Evolutionary conservation across 2,797 vertebrate species (phyloP), one percentile per base, ranked within the genome.

Genomic region (Acanthopagrus latus): DNA sequence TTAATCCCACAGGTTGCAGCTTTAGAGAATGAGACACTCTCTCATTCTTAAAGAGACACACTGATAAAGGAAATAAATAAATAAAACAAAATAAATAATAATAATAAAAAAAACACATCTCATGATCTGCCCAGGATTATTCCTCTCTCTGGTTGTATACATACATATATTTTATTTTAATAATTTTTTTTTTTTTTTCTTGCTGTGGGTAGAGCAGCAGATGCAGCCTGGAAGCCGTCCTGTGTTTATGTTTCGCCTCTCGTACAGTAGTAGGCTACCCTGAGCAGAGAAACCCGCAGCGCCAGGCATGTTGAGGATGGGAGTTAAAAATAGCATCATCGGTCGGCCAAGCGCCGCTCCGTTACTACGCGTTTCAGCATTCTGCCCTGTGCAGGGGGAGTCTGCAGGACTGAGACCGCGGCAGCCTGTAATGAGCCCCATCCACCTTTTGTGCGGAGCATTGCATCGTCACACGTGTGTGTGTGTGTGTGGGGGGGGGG

Each of bases 291-390:
- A 92, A 91, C 86, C 91, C 88, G 92, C 91, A 93, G 92, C 88
- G 87, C 76, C 89, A 89, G 88, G 88, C 91, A 84, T 85, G 88
- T 89, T 82, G 90, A 92, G 88, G 78, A 85, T 83, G 85, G 56
- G 90, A 91, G 92, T 88, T 94, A 94, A 90, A 94, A 94, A 93
- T 94, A 94, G 92, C 92, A 93, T 90, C 91, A 91, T 86, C 84
- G 81, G 76, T 93, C 92, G 84, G 88, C 92, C 90, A 84, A 90
- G 91, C 85, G 88, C 74, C 82, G 83, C 92, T 92, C 92, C 88
- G 92, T 94, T 94, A 93, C 92, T 92, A 94, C 93, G 92, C 93
- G 92, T 89, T 93, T 93, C 91, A 93, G 92, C 92, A 93, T 93
- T 93, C 93, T 93, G 92, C 92, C 92, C 90, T 88, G 89, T 87